phyloP scores from a whole-genome alignment of 2,113 vertebrate genomes.

The Platysternon megacephalum region DNA sequence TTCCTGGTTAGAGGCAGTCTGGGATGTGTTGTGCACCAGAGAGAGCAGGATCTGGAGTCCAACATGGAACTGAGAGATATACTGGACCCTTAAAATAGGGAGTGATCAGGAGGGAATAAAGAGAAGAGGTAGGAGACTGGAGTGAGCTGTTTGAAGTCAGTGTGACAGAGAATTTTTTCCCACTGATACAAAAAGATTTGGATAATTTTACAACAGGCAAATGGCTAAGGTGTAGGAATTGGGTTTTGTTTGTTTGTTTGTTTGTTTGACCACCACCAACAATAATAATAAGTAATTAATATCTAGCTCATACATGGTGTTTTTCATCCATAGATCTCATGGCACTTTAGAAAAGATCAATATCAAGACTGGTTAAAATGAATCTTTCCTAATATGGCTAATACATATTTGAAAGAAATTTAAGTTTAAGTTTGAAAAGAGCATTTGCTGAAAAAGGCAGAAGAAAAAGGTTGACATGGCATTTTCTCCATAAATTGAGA shows the following conservation, averaged over 20 bases:
- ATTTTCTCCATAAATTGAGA: conserved; percentile 55
- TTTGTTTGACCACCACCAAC: not conserved
- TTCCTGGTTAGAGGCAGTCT: not conserved
- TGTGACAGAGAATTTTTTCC: not conserved
- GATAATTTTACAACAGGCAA: not conserved
- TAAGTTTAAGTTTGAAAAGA: conserved; percentile 62
- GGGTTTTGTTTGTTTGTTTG: not conserved
- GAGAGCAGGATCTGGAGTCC: not conserved
- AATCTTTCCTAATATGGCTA: conserved; percentile 57
- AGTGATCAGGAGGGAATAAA: not conserved
- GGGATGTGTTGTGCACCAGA: not conserved
- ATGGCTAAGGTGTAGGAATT: not conserved
- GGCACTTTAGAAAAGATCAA: not conserved
- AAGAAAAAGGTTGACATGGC: conserved; percentile 57
- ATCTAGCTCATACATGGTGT: not conserved
- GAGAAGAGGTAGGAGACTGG: not conserved
- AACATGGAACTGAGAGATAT: not conserved
- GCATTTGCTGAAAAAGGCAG: conserved; percentile 43
- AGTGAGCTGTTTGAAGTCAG: not conserved
- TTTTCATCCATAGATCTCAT: not conserved
- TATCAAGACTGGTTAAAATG: not conserved
- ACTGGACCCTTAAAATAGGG: not conserved
- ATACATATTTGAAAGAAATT: conserved; percentile 23
- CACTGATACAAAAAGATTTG: not conserved
- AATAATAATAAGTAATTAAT: not conserved